phyloP scores from a whole-genome alignment of 2,797 vertebrate genomes.

The Sebastes taczanowskii region DNA sequence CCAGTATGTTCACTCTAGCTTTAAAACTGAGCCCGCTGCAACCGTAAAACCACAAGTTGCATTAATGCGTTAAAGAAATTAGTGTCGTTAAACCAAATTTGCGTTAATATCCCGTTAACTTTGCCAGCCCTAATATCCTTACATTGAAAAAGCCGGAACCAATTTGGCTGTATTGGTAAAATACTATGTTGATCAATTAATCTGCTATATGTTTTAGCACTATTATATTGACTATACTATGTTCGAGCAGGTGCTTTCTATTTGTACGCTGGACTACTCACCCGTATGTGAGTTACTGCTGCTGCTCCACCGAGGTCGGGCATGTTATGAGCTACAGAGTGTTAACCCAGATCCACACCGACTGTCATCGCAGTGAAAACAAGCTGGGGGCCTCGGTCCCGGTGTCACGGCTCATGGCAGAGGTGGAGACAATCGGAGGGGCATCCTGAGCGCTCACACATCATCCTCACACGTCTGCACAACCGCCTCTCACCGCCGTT shows the following conservation, averaged over 20 bases:
- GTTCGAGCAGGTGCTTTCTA: background rate
- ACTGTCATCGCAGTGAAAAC: conserved; percentile 69
- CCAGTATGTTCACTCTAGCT: no score
- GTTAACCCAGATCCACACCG: conserved; percentile 63
- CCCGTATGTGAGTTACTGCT: conserved; percentile 42
- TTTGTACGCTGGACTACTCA: conserved; percentile 12
- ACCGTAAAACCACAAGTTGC: no score
- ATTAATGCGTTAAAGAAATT: no score
- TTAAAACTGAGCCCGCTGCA: no score
- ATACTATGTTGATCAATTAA: background rate
- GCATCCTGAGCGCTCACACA: conserved; percentile 36
- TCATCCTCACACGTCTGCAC: conserved; percentile 43
- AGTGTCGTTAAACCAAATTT: no score
- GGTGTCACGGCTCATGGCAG: conserved; percentile 42
- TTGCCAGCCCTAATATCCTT: background rate
- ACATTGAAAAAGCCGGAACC: background rate
- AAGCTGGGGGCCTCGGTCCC: conserved; percentile 50
- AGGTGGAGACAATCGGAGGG: conserved; percentile 46
- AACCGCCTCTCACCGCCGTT: conserved; percentile 10
- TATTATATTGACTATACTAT: background rate
- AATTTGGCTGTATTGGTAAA: background rate
- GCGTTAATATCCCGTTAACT: no score
- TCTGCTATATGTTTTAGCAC: background rate
- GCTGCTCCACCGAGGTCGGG: conserved; percentile 40
- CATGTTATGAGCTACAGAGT: conserved; percentile 52